Base-by-base conservation (phyloP, 2,113 vertebrate species). In the Delphinapterus leucas region DNA sequence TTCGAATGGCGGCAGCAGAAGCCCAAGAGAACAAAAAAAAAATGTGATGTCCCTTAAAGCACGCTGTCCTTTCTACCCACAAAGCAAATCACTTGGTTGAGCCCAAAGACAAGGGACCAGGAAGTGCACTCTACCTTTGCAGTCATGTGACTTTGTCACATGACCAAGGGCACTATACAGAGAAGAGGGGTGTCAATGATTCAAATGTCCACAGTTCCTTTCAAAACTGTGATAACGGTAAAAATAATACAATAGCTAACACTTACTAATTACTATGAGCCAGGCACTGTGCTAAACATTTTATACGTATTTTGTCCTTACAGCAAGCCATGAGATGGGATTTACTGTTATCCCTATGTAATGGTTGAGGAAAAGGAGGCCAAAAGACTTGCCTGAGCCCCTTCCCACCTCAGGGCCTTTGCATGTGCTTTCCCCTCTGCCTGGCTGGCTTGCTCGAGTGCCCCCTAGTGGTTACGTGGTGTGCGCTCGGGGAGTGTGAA, bases 221-320 rank as follows among this genome's bases (percentile, higher is more conserved):
- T 55, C 17, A 79, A 10, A 60, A 20, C 11, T 49, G 41, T 36
- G 23, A 17, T 31, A 5, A 23, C 61, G 47, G 25, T 61, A 44
- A 15, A 6, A 8, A 23, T 20, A 76, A n/a, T 23, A 53, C 2
- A 38, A 18, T 26, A 68, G 65, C 33, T 41, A 25, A 63, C 2
- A 7, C 33, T 47, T 47, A 28, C 0, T 2, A 13, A 53, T 91
- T 6, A 11, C 70, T 36, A 0, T 4, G 36, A 14, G 20, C 36
- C 6, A 31, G 21, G 31, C 12, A 10, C 61, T 23, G 0, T 74
- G 70, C n/a, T 63, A 33, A 60, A 38, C 26, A 36, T 55, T 87
- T 53, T 49, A 41, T 10, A 2, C 4, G 10, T 58, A 8, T 44
- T 63, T 81, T 0, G 1, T 74, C 44, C 15, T 25, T 41, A 18